Conservation (phyloP, 2,888 invertebrate species). For the Trichopria drosophilae region DNA sequence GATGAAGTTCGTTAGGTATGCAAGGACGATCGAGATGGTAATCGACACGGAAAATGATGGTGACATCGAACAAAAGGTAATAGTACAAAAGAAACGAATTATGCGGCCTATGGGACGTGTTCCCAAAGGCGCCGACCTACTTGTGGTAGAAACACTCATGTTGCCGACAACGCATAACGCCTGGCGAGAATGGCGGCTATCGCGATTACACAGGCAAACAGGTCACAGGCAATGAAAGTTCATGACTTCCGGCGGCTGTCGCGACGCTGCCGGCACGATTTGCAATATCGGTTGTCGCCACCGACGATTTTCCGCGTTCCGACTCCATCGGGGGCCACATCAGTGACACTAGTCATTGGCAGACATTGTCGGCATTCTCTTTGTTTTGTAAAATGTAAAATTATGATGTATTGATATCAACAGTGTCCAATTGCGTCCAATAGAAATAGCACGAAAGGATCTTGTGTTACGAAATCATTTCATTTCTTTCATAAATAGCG, state of each 20-base stretch:
- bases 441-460: too few relatives aligned
- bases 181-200: slow-evolving; percentile 40
- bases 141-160: slow-evolving; percentile 33
- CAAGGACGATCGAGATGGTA: too few relatives aligned
- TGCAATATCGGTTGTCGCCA: slow-evolving; percentile 8
- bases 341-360: too few relatives aligned
- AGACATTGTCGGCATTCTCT: background rate
- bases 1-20: too few relatives aligned
- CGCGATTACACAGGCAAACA: slow-evolving; percentile 41
- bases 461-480: too few relatives aligned
- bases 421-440: too few relatives aligned
- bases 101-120: background rate
- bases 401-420: too few relatives aligned
- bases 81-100: background rate
- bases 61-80: background rate
- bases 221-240: slow-evolving; percentile 49
- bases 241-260: slow-evolving; percentile 46
- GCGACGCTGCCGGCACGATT: slow-evolving; percentile 15
- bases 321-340: too few relatives aligned
- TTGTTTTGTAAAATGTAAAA: too few relatives aligned
- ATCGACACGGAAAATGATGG: too few relatives aligned
- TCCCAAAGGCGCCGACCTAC: slow-evolving; percentile 44
- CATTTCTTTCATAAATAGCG: too few relatives aligned
- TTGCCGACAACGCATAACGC: slow-evolving; percentile 39
- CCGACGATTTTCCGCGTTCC: slow-evolving; percentile 1